A percentile compares a stretch with the other conserved stretches of the same genome.
phyloP scores from a whole-genome alignment of 2,797 vertebrate genomes.

The Heterohyrax brucei region DNA sequence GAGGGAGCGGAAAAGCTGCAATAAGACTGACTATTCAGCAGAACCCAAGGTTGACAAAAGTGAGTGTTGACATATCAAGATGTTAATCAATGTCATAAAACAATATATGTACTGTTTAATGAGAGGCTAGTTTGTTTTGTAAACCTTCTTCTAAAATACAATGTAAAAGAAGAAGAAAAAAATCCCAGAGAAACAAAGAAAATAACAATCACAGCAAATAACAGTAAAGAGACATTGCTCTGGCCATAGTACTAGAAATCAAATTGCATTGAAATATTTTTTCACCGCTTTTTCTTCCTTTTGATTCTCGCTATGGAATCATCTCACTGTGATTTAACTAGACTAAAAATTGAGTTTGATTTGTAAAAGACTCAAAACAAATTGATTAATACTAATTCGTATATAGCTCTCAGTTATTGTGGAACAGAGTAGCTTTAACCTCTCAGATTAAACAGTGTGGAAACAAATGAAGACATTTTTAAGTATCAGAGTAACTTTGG shows the following conservation, averaged over 20 bases:
- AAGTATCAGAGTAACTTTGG: constrained; percentile 64
- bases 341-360: constrained; percentile 65
- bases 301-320: constrained; percentile 57
- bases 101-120: too few relatives aligned
- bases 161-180: background rate
- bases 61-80: too few relatives aligned
- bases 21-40: too few relatives aligned
- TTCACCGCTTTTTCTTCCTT: constrained; percentile 54
- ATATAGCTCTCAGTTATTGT: constrained; percentile 32
- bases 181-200: constrained; percentile 55
- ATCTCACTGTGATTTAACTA: constrained; percentile 47
- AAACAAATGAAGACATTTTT: constrained; percentile 45
- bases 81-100: too few relatives aligned
- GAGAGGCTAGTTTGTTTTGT: too few relatives aligned
- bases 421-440: constrained; percentile 39
- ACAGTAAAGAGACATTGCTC: constrained; percentile 29
- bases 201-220: constrained; percentile 57
- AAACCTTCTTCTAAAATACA: too few relatives aligned
- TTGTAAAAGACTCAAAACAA: constrained; percentile 69
- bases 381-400: constrained; percentile 57
- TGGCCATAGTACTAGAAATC: constrained; percentile 37
- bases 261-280: constrained; percentile 57
- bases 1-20: too few relatives aligned
- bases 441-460: constrained; percentile 12
- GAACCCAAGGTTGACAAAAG: too few relatives aligned